A percentile compares a stretch with the other conserved stretches of the same genome.
Conservation (phyloP, 2,113 vertebrate species). For the Hippocampus abdominalis region DNA sequence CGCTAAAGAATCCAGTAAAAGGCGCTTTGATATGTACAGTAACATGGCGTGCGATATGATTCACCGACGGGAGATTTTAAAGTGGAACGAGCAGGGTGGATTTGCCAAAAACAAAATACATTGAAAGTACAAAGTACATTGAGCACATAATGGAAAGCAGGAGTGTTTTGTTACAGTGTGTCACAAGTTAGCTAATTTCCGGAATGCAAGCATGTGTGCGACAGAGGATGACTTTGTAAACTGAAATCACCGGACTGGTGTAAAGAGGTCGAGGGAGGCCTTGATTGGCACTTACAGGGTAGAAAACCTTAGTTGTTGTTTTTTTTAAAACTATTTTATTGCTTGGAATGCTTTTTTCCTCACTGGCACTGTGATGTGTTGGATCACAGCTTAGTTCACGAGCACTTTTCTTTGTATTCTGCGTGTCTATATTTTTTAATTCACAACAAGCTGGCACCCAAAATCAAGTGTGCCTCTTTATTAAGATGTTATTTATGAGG, state of each 20-base stretch:
- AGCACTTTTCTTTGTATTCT: background rate
- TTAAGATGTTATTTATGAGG: no score
- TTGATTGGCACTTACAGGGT: slow-evolving; percentile 41
- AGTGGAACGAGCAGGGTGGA: background rate
- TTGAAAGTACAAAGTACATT: background rate
- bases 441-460: no score
- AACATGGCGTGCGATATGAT: background rate
- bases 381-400: background rate
- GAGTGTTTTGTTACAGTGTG: background rate
- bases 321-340: slow-evolving; percentile 27
- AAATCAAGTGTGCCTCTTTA: no score
- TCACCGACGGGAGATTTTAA: background rate
- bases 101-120: background rate
- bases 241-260: slow-evolving; percentile 9
- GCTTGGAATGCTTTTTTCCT: slow-evolving; percentile 23
- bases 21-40: no score
- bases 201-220: slow-evolving; percentile 18
- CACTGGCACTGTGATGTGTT: slow-evolving; percentile 1
- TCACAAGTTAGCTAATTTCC: slow-evolving; percentile 32
- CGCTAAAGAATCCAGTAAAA: no score
- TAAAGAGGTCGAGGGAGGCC: background rate
- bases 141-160: background rate
- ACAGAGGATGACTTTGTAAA: slow-evolving; percentile 11
- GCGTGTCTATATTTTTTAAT: no score
- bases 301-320: slow-evolving; percentile 24